phyloP scores from a whole-genome alignment of 2,888 invertebrate genomes.

The Teinopalpus imperialis region DNA sequence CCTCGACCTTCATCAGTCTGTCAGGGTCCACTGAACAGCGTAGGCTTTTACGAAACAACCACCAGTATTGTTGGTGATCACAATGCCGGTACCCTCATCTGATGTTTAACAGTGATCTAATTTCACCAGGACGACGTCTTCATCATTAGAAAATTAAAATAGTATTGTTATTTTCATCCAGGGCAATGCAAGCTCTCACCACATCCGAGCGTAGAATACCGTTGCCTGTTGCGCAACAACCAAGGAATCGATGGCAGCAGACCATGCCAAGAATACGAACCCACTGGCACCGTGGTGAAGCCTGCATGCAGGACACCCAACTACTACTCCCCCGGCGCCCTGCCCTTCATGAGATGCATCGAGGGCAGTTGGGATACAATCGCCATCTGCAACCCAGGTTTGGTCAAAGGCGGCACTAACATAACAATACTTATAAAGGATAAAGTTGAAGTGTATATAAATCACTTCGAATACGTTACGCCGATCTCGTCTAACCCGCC shows the following conservation, averaged over 20 bases:
- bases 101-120: no score
- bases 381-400: conserved; percentile 53
- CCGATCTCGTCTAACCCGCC: not conserved
- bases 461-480: conserved; percentile 29
- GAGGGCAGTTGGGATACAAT: conserved; percentile 50
- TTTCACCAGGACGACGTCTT: no score
- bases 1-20: no score
- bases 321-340: conserved; percentile 44
- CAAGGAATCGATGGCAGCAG: conserved; percentile 36
- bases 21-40: no score
- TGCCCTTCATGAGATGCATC: conserved; percentile 47
- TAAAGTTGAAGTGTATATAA: conserved; percentile 43
- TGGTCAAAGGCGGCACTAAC: conserved; percentile 48
- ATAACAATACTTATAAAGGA: conserved; percentile 52
- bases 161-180: no score
- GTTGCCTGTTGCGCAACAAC: conserved; percentile 37
- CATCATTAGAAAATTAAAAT: no score
- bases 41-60: no score
- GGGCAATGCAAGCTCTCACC: conserved; percentile 47
- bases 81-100: no score
- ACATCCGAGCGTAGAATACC: conserved; percentile 46
- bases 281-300: conserved; percentile 42
- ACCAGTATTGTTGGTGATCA: no score
- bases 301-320: conserved; percentile 49
- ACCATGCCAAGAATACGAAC: conserved; percentile 43